Conservation (phyloP, 2,797 vertebrate species). For the Gadopsis marmoratus region DNA sequence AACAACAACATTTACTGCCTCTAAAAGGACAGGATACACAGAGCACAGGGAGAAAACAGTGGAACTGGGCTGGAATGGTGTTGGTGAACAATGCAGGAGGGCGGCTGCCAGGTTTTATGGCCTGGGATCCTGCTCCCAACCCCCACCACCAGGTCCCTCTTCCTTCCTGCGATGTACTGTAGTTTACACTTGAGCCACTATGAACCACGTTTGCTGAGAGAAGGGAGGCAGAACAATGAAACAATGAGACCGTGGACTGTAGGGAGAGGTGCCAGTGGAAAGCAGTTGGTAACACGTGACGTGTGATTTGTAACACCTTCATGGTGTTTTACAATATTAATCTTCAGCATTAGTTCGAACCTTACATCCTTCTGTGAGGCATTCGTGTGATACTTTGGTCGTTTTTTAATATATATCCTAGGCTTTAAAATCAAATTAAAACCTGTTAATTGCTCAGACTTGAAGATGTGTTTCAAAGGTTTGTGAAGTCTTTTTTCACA, state of each 20-base stretch:
- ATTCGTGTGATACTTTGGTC: constrained; percentile 9
- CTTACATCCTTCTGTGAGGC: constrained; percentile 19
- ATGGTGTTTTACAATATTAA: constrained; percentile 48
- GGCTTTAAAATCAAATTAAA: not conserved
- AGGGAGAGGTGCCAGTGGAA: constrained; percentile 47
- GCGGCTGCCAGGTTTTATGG: constrained; percentile 84
- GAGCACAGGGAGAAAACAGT: constrained; percentile 75
- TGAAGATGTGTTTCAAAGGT: not conserved
- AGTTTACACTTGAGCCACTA: constrained; percentile 83
- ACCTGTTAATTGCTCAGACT: not conserved
- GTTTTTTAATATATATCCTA: not conserved
- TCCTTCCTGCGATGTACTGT: constrained; percentile 87
- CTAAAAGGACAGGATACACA: constrained; percentile 83
- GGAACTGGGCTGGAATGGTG: constrained; percentile 78
- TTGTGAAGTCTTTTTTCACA: not conserved
- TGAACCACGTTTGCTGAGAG: constrained; percentile 70
- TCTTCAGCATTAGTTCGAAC: constrained; percentile 50
- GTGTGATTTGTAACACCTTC: constrained; percentile 57
- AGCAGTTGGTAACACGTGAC: constrained; percentile 52
- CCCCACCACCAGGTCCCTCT: constrained; percentile 81
- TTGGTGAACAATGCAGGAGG: constrained; percentile 86
- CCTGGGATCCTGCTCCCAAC: constrained; percentile 81
- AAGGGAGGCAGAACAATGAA: constrained; percentile 82
- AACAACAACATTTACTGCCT: constrained; percentile 79
- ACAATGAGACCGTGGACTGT: constrained; percentile 70